Evolutionary conservation across 2,888 invertebrate species (phyloP).

Genomic region (Mythimna vitellina): DNA sequence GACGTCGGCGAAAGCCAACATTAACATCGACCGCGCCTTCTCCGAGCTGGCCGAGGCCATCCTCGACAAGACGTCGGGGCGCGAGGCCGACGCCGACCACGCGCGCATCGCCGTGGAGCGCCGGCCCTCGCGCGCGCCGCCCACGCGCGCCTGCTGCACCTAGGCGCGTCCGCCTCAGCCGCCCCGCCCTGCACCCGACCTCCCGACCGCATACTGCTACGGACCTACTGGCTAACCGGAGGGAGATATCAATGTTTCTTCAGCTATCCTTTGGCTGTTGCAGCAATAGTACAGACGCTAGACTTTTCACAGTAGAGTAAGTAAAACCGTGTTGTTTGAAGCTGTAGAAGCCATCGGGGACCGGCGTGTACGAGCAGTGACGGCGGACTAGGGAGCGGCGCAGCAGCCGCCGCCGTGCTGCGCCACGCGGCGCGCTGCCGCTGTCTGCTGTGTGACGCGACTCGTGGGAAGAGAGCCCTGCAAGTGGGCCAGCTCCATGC

Average conservation of each 20-base stretch:
- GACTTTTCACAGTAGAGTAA: slow-evolving; percentile 33
- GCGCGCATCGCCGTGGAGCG: slow-evolving; percentile 92
- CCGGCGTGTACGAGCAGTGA: slow-evolving; percentile 14
- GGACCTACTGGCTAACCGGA: neutral
- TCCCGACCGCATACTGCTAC: neutral
- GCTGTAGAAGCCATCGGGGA: slow-evolving; percentile 7
- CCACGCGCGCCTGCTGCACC: slow-evolving; percentile 89
- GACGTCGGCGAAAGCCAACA: slow-evolving; percentile 99
- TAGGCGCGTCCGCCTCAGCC: slow-evolving; percentile 62
- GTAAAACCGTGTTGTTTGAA: slow-evolving; percentile 17
- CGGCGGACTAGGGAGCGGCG: neutral
- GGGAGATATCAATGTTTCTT: slow-evolving; percentile 3
- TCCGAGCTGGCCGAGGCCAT: slow-evolving; percentile 98
- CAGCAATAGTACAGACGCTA: slow-evolving; percentile 46
- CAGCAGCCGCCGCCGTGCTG: neutral
- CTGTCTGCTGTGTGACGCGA: neutral
- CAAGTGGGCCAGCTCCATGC: neutral
- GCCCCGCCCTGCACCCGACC: neutral
- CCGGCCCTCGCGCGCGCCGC: slow-evolving; percentile 92
- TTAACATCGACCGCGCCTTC: slow-evolving; percentile 99
- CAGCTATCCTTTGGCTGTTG: slow-evolving; percentile 18
- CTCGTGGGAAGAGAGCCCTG: neutral
- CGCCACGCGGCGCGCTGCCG: neutral
- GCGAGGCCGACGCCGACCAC: slow-evolving; percentile 93
- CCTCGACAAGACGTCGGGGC: slow-evolving; percentile 96